Evolutionary conservation across 1,140 invertebrate species (phyloP), one percentile per base, ranked within the genome.

Genomic region (Aricia agestis): DNA sequence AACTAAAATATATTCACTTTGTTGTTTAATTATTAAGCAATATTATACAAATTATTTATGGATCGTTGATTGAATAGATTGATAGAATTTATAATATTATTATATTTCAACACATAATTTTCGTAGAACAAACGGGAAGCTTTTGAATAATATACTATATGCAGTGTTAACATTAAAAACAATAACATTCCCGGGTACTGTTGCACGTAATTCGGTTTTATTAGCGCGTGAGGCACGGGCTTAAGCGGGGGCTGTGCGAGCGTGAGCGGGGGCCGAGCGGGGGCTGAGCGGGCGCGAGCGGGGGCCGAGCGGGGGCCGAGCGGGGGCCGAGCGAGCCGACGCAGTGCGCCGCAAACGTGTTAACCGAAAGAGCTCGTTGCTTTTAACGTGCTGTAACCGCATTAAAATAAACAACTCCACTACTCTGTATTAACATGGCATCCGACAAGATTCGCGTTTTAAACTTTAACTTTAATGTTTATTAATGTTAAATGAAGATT

Each of bases 331-430:
- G 45, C 45, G 9, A 52, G 13, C 45, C 63, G 70, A 63, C 67
- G 63, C 72, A 74, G 69, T 73, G 73, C 57, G 70, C 69, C 72
- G 71, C 57, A 74, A 77, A 71, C 73, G 67, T 74, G 75, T 73
- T 77, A 73, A 75, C 74, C 59, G 72, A 77, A 69, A 72, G 63
- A 72, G 69, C 73, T 70, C 36, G 68, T 71, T 74, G 41, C 67
- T 57, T 69, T 25, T 66, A 66, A 25, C 19, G 58, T 68, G 66
- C 32, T n/a, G 73, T 71, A 72, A 69, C 71, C 63, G 18, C 42
- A 67, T 72, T 65, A 74, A 74, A 74, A 72, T 69, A 74, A 74
- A 74, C 63, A 52, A 66, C n/a, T 57, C 25, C 6, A 41, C 52
- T 7, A 41, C 41, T 19, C 17, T 63, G 10, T 63, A 25, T 63